Base-by-base conservation (phyloP, 1,140 invertebrate species). In the Drosophila carrolli region DNA sequence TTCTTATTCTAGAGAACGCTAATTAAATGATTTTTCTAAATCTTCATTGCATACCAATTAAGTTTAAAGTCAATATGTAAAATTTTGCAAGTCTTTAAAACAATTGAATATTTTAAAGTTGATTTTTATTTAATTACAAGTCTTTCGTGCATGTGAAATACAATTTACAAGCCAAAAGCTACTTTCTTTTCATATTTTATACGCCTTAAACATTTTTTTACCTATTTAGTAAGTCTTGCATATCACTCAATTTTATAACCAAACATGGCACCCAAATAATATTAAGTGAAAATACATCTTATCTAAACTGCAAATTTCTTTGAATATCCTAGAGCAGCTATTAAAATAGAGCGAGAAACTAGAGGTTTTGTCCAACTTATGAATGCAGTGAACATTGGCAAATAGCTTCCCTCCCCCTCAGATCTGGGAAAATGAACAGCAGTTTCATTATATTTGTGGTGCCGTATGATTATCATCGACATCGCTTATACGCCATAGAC, bases 371-470 rank as follows among this genome's bases (percentile, higher is more conserved):
- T 35, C 44, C 29, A 73, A 41, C 78, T 67, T 74, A 77, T 68
- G 61, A 60, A 57, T 53, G 23, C 2, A 56, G 27, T 47, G 40
- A 56, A 23, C 23, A 14, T 11, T 29, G 16, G 55, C 9, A 23
- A 5, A 8, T 13, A 27, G 19, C 2, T 13, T 11, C n/a, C 23
- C 19, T n/a, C 9, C 14, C 41, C 40, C 6, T 11, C 32, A 8
- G 16, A 14, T 14, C 0, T 11, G 16, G 32, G n/a, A 32, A 46
- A 59, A 71, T 50, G 54, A 76, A 53, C 32, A 55, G 32, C 81
- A 70, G 67, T 77, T 85, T 85, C 63, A 77, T 84, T 84, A 84
- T 79, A 46, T 44, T 58, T 50, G 29, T 14, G 50, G 13, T 55
- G 54, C 35, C 27, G 59, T 60, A 65, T 61, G 54, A 72, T 61